These are phyloP conservation scores for Porites cylindrica DNA, from an alignment of 92 coral and sea anemone genomes.

Conservation along the genomic window DNA sequence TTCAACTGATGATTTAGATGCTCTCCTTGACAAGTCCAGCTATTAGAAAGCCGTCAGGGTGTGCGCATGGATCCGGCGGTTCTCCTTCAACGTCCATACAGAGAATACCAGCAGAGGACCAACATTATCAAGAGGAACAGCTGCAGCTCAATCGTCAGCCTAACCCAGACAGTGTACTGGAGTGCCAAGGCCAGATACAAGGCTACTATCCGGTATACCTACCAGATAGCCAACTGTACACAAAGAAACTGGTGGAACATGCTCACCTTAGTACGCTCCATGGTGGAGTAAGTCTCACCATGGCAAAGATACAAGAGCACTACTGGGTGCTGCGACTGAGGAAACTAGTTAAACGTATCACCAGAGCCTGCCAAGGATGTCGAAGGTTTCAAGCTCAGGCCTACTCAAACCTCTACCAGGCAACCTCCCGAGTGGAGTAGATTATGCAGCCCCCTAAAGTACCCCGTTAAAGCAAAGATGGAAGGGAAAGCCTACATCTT, in stretches of 20 bases:
- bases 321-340: not conserved
- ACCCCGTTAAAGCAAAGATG: not conserved
- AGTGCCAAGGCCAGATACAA: constrained; percentile 8
- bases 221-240: not conserved
- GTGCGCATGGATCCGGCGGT: constrained; percentile 24
- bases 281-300: too few relatives aligned
- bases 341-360: not conserved
- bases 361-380: not conserved
- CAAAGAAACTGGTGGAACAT: constrained; percentile 37
- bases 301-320: too few relatives aligned
- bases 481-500: constrained; percentile 2
- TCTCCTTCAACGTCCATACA: constrained; percentile 28
- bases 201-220: not conserved
- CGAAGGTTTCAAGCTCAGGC: not conserved
- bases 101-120: not conserved
- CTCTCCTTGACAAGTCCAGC: constrained; percentile 39
- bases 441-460: constrained; percentile 18
- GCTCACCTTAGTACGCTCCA: not conserved
- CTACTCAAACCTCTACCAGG: constrained; percentile 4
- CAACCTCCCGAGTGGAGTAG: constrained; percentile 19
- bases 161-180: not conserved
- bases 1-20: constrained; percentile 44
- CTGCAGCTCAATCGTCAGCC: constrained; percentile 26
- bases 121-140: constrained; percentile 26
- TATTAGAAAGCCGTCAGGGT: constrained; percentile 39